Base-by-base conservation (phyloP, 2,113 vertebrate genomes). In the Phasianus colchicus region DNA sequence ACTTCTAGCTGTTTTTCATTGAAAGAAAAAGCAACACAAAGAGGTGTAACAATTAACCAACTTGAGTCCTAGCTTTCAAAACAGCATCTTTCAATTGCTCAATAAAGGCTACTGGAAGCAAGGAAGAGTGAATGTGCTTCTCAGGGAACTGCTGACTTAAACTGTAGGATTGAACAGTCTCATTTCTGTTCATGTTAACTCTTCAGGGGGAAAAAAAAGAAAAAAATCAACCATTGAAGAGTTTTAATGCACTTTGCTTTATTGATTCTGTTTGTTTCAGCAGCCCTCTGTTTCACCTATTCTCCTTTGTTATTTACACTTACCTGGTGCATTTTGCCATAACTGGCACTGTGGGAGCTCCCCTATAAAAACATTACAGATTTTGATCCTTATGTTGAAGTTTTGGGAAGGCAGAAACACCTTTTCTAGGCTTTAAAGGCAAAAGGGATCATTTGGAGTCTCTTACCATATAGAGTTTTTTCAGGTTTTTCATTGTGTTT, bases 11-110 rank as follows among this genome's bases (percentile, higher is more conserved):
- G 57, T 38, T 95, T 95, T 83, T 64, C 20, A 4, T 11, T 78
- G 69, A 89, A 94, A 93, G 89, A 75, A 74, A 94, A 88, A 83
- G 69, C 83, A 87, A 50, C 48, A 71, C 81, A 89, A 92, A 95
- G 93, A 89, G 74, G 78, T 91, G 66, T 47, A 92, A 88, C 88
- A 76, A 82, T 93, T 84, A 89, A 80, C 78, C 0, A 4, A 48
- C 69, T n/a, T 34, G 61, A 93, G 85, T 86, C 55, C 73, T 66
- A 58, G 36, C 83, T 91, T 79, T 76, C 58, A 57, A 75, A 86
- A 34, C 5, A 34, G 43, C 48, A 42, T 92, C 93, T 93, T 88
- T 88, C 81, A 71, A 58, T 74, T 83, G 87, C 91, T 88, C 74
- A 66, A 11, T 69, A 65, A 72, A 95, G 91, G 40, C 73, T 66